Conservation (phyloP, 2,888 invertebrate species). For the Melitaea athalia region DNA sequence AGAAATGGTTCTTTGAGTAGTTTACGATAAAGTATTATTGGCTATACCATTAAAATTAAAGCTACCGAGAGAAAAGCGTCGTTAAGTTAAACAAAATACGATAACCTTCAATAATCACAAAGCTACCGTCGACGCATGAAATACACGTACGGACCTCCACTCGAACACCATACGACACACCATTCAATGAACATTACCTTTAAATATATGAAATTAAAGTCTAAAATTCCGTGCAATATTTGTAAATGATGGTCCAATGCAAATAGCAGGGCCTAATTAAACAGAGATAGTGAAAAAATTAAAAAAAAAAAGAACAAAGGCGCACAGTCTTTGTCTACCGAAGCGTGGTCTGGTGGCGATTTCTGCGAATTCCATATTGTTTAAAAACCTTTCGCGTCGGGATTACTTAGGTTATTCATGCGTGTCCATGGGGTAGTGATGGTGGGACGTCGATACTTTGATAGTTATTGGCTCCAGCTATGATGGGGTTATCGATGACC, state of each 20-base stretch:
- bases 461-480: background rate
- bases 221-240: slow-evolving; percentile 11
- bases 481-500: slow-evolving; percentile 3
- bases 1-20: too few relatives aligned
- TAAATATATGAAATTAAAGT: background rate
- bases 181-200: slow-evolving; percentile 11
- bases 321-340: slow-evolving; percentile 55
- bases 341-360: slow-evolving; percentile 56
- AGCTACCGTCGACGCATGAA: slow-evolving; percentile 38
- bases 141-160: slow-evolving; percentile 23
- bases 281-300: slow-evolving; percentile 48
- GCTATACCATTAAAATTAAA: slow-evolving; percentile 10
- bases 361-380: slow-evolving; percentile 66
- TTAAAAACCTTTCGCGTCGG: slow-evolving; percentile 58
- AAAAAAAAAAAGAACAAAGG: slow-evolving; percentile 43
- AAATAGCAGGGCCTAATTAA: slow-evolving; percentile 46
- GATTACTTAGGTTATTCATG: slow-evolving; percentile 65
- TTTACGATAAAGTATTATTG: slow-evolving; percentile 3
- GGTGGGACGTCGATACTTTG: slow-evolving; percentile 36
- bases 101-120: slow-evolving; percentile 26
- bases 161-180: background rate
- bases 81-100: slow-evolving; percentile 19
- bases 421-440: slow-evolving; percentile 46
- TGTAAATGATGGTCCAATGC: slow-evolving; percentile 14
- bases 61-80: slow-evolving; percentile 5